Percentiles rank a stretch among this genome's conserved stretches.
phyloP scores from a whole-genome alignment of 2,113 vertebrate genomes.

The Corydoras sp. region DNA sequence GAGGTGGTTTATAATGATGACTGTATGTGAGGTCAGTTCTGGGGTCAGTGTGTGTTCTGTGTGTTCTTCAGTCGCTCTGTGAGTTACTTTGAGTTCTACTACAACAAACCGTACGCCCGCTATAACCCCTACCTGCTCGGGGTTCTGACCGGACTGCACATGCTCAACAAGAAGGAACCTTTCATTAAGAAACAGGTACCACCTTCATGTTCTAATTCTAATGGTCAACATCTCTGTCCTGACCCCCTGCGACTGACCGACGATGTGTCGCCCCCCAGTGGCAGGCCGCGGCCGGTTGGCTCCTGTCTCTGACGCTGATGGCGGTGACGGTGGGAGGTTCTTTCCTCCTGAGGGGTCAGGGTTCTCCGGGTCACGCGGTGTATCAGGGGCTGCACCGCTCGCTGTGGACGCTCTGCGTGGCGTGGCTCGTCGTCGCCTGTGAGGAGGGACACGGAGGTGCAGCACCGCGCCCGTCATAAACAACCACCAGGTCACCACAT shows the following conservation, averaged over 20 bases:
- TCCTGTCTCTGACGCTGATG: slow-evolving; percentile 59
- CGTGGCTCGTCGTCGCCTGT: slow-evolving; percentile 75
- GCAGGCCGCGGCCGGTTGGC: slow-evolving; percentile 70
- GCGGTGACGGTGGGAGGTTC: slow-evolving; percentile 61
- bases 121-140: slow-evolving; percentile 77
- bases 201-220: too few relatives aligned
- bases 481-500: too few relatives aligned
- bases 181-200: slow-evolving; percentile 68
- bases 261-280: slow-evolving; percentile 47
- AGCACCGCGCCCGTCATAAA: too few relatives aligned
- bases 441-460: slow-evolving; percentile 77
- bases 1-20: too few relatives aligned
- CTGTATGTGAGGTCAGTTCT: too few relatives aligned
- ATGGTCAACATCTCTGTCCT: too few relatives aligned
- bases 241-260: too few relatives aligned
- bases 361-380: slow-evolving; percentile 53
- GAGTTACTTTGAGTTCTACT: slow-evolving; percentile 72
- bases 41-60: not conserved
- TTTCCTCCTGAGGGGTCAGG: slow-evolving; percentile 59
- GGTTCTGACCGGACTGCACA: slow-evolving; percentile 66
- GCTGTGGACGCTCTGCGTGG: slow-evolving; percentile 68
- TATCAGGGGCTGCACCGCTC: slow-evolving; percentile 77
- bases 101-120: slow-evolving; percentile 76
- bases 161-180: slow-evolving; percentile 55
- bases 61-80: slow-evolving; percentile 55